Base-by-base conservation (phyloP, 2,888 invertebrate genomes). In the Aphidius colemani region DNA sequence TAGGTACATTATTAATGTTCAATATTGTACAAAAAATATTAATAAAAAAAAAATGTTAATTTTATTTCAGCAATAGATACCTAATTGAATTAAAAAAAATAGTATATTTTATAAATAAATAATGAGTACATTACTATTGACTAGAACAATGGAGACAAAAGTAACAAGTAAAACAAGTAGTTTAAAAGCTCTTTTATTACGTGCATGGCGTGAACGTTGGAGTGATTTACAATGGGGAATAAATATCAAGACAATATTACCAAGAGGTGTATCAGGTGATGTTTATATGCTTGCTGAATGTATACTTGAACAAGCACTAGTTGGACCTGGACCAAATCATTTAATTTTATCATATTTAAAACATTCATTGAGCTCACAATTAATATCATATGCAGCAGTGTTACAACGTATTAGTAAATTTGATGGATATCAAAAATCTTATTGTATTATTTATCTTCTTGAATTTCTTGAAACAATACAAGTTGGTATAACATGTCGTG, bases 201-300 rank as follows among this genome's bases (percentile, higher is more conserved):
- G 90, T 80, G 97, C 96, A 56, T 98, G 97, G 97, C 87, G 95
- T 73, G 96, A 97, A 84, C 86, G 97, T 66, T 97, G 97, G 97
- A 91, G 92, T 1, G 96, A 96, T 82, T 88, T 96, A 53, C 94
- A 95, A 83, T 97, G 96, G 96, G 96, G 96, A 48, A 95, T 96
- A 71, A 94, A 96, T 77, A 94, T 97, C 63, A 96, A 96, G 86
- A 93, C 93, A n/a, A 87, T 92, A 70, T 83, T 93, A 66, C 94
- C 94, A 1, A 85, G 94, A 78, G 94, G 94, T n/a, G 94, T 94
- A 1, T 94, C 93, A 77, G 94, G 94, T n/a, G 94, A 94, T 85
- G 90, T 94, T n/a, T 94, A 94, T 79, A 94, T 94, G 83, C 85
- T 96, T 72, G 94, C 95, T 51, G 96, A 97, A 79, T 94, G 96